Conservation (phyloP, 2,113 vertebrate genomes). For the Actinemys pallida region DNA sequence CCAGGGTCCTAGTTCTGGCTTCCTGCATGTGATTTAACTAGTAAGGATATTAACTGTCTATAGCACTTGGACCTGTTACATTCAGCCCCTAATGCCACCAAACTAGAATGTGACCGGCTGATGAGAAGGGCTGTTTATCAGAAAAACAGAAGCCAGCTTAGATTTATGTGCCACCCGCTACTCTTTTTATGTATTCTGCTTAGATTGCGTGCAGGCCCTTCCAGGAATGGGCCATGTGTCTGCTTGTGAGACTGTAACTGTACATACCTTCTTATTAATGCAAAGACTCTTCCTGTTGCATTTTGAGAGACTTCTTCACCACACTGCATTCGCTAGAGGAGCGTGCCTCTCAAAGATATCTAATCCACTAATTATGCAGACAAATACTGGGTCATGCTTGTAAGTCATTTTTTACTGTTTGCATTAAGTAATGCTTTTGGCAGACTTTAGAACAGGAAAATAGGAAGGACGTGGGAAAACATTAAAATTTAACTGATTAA, state of each 20-base stretch:
- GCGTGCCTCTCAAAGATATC: constrained; percentile 25
- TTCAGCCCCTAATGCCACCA: not conserved
- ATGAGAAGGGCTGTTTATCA: not conserved
- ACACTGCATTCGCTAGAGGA: not conserved
- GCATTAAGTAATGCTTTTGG: constrained; percentile 42
- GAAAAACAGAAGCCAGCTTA: not conserved
- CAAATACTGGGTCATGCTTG: constrained; percentile 35
- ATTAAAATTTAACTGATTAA: constrained; percentile 15
- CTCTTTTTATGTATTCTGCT: not conserved
- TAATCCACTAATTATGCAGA: constrained; percentile 41
- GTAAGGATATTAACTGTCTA: not conserved
- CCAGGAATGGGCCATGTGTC: not conserved
- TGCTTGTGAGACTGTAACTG: not conserved
- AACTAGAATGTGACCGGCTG: not conserved
- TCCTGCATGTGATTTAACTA: not conserved
- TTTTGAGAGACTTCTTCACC: constrained; percentile 20
- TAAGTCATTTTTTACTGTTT: constrained; percentile 32
- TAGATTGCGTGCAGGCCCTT: not conserved
- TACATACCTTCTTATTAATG: not conserved
- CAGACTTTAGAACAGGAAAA: not conserved
- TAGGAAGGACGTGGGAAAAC: constrained; percentile 4
- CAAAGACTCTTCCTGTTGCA: constrained; percentile 5
- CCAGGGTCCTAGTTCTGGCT: not conserved
- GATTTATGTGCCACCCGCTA: not conserved
- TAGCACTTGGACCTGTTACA: not conserved